Percentiles rank a stretch among this genome's conserved stretches.
These are phyloP conservation scores for Montipora foliosa DNA, from an alignment of 64 coral and sea anemone species.

Conservation along the genomic window DNA sequence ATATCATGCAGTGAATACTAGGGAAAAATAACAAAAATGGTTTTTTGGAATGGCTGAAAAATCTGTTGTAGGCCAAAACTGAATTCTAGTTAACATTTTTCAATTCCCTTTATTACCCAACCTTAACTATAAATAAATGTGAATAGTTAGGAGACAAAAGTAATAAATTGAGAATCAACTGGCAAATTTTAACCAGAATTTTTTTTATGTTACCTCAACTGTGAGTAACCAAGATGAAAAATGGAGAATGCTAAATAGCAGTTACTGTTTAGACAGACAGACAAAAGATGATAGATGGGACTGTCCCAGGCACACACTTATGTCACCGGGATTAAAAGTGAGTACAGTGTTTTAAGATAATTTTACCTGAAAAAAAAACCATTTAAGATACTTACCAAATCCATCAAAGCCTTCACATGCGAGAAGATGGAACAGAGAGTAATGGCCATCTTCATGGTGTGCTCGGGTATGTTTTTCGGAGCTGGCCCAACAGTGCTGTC, in stretches of 20 bases:
- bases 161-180: no score
- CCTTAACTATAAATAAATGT: background rate
- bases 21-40: background rate
- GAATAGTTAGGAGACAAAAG: no score
- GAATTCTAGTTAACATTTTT: background rate
- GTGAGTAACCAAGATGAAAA: background rate
- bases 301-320: background rate
- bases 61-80: background rate
- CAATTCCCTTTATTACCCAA: background rate
- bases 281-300: slow-evolving; percentile 4
- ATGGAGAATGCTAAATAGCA: background rate
- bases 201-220: background rate
- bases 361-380: background rate
- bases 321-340: background rate
- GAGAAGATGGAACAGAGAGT: slow-evolving; percentile 11
- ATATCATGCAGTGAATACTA: slow-evolving; percentile 4
- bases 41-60: background rate
- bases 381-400: slow-evolving; percentile 13
- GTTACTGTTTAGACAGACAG: background rate
- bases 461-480: slow-evolving; percentile 16
- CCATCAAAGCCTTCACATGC: background rate
- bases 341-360: background rate
- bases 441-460: slow-evolving; percentile 39
- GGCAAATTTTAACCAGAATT: no score
- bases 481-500: slow-evolving; percentile 29